Conservation (phyloP, 2,113 vertebrate genomes). For the Pseudopipra pipra region DNA sequence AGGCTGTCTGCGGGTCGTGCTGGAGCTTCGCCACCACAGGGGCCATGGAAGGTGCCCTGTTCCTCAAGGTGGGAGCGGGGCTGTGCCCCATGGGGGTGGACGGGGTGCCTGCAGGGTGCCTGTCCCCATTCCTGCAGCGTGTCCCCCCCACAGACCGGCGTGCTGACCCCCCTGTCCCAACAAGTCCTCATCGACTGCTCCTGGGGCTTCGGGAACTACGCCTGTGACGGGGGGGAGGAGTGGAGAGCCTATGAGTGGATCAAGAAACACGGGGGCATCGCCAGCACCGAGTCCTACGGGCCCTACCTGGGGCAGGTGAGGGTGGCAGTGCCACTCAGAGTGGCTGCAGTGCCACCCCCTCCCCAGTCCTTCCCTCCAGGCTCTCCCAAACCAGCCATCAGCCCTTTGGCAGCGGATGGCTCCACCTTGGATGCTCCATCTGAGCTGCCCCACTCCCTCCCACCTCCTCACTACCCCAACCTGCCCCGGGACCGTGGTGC, state of each 20-base stretch:
- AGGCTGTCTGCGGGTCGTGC: slow-evolving; percentile 88
- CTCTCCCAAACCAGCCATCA: neutral
- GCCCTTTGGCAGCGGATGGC: neutral
- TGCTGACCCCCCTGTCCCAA: slow-evolving; percentile 80
- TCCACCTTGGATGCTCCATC: neutral
- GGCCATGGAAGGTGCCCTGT: slow-evolving; percentile 83
- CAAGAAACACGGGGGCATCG: slow-evolving; percentile 41
- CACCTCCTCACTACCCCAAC: neutral
- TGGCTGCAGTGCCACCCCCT: neutral
- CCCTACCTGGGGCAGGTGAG: slow-evolving; percentile 78
- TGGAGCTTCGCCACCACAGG: slow-evolving; percentile 90
- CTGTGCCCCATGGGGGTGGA: neutral
- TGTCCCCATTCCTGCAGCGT: accelerated
- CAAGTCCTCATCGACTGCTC: slow-evolving; percentile 85
- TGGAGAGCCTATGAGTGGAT: slow-evolving; percentile 33
- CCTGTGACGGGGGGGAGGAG: slow-evolving; percentile 81
- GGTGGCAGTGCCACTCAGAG: accelerated
- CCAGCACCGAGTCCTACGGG: slow-evolving; percentile 75
- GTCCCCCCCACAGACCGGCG: slow-evolving; percentile 57
- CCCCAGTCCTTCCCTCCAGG: neutral
- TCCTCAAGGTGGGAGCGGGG: slow-evolving; percentile 5
- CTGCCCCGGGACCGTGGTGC: accelerated
- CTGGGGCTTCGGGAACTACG: slow-evolving; percentile 84
- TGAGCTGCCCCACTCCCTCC: accelerated
- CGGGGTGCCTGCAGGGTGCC: neutral